Evolutionary conservation across 2,888 invertebrate species (phyloP).

Genomic region (Cyclophora albipunctata): DNA sequence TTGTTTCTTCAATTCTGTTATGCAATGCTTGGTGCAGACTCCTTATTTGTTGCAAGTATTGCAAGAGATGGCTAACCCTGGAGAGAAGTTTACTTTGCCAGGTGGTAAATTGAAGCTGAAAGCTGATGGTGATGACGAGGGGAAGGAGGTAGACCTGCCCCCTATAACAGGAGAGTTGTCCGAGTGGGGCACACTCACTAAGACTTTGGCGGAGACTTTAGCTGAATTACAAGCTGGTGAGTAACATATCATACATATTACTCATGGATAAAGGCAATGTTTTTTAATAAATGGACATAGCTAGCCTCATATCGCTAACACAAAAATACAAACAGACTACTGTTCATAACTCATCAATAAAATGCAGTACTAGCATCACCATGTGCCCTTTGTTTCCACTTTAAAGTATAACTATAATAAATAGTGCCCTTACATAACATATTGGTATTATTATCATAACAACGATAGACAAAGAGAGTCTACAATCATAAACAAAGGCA

Average conservation of each 20-base stretch:
- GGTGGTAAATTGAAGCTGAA: constrained; percentile 79
- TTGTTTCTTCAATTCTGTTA: constrained; percentile 97
- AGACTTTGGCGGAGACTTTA: constrained; percentile 80
- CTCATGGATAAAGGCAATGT: no score
- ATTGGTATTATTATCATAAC: no score
- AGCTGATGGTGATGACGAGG: constrained; percentile 43
- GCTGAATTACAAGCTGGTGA: constrained; percentile 78
- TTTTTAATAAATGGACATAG: no score
- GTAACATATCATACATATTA: constrained; percentile 3
- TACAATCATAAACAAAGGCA: no score
- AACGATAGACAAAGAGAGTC: no score
- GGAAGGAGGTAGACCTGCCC: constrained; percentile 74
- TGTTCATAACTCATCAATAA: neutral
- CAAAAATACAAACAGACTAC: neutral
- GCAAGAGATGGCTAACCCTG: constrained; percentile 80
- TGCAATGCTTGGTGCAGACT: constrained; percentile 93
- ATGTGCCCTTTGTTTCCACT: no score
- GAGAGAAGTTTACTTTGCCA: constrained; percentile 82
- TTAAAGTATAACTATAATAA: no score
- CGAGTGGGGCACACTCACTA: constrained; percentile 81
- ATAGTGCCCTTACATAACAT: no score
- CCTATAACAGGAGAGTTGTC: constrained; percentile 80
- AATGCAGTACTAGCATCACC: neutral
- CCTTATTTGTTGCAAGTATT: constrained; percentile 83
- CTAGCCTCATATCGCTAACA: neutral